Percentiles rank a stretch among this genome's conserved stretches.
These are phyloP conservation scores for Melitaea cinxia DNA, from an alignment of 1,140 invertebrate species.

Conservation along the genomic window DNA sequence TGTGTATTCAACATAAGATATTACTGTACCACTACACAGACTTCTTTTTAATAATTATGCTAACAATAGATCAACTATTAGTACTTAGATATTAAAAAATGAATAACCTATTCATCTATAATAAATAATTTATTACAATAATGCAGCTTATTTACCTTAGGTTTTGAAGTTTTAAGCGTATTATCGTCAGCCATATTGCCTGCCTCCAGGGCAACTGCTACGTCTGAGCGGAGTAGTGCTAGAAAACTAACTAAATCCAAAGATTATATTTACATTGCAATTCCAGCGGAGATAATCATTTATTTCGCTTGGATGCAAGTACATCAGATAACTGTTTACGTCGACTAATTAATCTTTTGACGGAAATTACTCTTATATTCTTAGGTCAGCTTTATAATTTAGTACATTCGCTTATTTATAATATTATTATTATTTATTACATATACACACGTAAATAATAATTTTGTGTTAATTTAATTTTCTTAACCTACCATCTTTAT, in stretches of 20 bases:
- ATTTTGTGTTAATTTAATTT: too few relatives aligned
- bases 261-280: slow-evolving; percentile 66
- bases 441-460: too few relatives aligned
- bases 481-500: too few relatives aligned
- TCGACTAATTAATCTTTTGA: slow-evolving; percentile 72
- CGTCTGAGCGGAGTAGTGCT: slow-evolving; percentile 56
- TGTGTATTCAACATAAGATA: too few relatives aligned
- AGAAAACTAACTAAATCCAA: slow-evolving; percentile 58
- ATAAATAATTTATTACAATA: background rate
- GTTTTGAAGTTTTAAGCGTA: slow-evolving; percentile 32
- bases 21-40: too few relatives aligned
- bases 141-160: slow-evolving; percentile 42
- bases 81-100: too few relatives aligned
- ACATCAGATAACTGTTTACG: slow-evolving; percentile 73
- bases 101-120: too few relatives aligned
- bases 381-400: slow-evolving; percentile 44
- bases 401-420: slow-evolving; percentile 2
- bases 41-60: too few relatives aligned
- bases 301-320: slow-evolving; percentile 65
- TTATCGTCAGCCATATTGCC: slow-evolving; percentile 41
- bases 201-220: slow-evolving; percentile 21
- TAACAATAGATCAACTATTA: too few relatives aligned
- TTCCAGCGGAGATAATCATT: slow-evolving; percentile 69
- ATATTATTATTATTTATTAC: background rate
- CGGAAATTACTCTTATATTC: slow-evolving; percentile 59